Conservation (phyloP, 2,888 invertebrate genomes). For the Alentia gelatinosa region DNA sequence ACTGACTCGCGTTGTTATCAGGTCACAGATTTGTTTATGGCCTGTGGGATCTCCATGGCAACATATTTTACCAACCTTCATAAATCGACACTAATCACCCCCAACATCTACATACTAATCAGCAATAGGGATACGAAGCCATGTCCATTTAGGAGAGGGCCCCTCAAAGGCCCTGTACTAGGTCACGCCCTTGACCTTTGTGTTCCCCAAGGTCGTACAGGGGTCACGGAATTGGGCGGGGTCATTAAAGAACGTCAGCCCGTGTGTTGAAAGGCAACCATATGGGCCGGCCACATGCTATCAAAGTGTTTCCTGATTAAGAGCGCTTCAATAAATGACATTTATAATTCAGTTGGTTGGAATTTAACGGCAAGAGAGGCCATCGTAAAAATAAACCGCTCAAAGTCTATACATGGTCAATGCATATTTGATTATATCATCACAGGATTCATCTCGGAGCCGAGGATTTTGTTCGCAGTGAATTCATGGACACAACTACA, state of each 20-base stretch:
- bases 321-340: neutral
- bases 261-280: neutral
- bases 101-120: neutral
- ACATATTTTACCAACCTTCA: neutral
- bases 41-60: neutral
- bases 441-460: too few relatives aligned
- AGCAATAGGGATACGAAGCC: neutral
- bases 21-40: neutral
- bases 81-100: neutral
- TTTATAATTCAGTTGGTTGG: neutral
- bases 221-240: neutral
- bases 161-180: neutral
- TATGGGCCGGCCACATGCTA: neutral
- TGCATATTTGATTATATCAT: too few relatives aligned
- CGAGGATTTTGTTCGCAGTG: too few relatives aligned
- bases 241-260: neutral
- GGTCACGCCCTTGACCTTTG: constrained; percentile 30
- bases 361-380: neutral
- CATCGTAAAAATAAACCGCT: neutral
- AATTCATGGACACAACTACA: too few relatives aligned
- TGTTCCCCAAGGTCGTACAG: neutral
- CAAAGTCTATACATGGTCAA: too few relatives aligned
- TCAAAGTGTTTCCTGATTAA: neutral
- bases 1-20: neutral
- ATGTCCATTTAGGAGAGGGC: neutral